Evolutionary conservation across 2,797 vertebrate genomes (phyloP).

Genomic region (Typhlichthys eigenmanni): DNA sequence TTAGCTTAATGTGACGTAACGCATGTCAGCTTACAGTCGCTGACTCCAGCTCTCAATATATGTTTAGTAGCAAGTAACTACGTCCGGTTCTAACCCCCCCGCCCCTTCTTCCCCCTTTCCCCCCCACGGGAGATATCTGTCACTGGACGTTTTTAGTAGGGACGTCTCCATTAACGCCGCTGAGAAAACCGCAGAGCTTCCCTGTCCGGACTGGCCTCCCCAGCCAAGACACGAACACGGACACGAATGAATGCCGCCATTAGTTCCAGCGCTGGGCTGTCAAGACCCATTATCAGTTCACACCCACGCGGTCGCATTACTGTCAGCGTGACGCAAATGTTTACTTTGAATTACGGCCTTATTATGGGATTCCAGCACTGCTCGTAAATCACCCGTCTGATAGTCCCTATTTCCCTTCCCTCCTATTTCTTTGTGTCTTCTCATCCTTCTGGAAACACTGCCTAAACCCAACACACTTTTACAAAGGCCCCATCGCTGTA

Average conservation of each 20-base stretch:
- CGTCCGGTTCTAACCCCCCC: conserved; percentile 27
- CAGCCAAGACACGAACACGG: conserved; percentile 61
- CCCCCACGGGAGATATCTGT: conserved; percentile 65
- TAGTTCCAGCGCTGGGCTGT: conserved; percentile 75
- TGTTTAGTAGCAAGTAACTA: conserved; percentile 49
- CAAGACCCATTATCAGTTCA: conserved; percentile 70
- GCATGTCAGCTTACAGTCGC: background rate
- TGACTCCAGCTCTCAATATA: background rate
- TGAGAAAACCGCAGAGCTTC: conserved; percentile 63
- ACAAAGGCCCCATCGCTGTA: conserved; percentile 22
- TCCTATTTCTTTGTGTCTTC: conserved; percentile 9
- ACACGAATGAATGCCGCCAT: conserved; percentile 74
- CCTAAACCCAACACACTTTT: conserved; percentile 32
- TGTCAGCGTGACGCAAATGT: conserved; percentile 63
- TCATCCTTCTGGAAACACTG: conserved; percentile 23
- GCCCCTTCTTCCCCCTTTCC: conserved; percentile 10
- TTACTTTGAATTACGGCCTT: conserved; percentile 72
- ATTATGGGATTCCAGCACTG: conserved; percentile 55
- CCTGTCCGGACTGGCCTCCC: conserved; percentile 49
- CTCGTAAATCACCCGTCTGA: conserved; percentile 59
- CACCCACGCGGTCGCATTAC: conserved; percentile 51
- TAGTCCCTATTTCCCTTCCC: conserved; percentile 20
- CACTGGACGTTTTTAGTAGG: conserved; percentile 75
- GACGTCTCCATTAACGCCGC: conserved; percentile 74
- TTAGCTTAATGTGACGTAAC: too few relatives aligned